Conservation (phyloP, 2,113 vertebrate genomes). For the Cynopterus brachyotis region DNA sequence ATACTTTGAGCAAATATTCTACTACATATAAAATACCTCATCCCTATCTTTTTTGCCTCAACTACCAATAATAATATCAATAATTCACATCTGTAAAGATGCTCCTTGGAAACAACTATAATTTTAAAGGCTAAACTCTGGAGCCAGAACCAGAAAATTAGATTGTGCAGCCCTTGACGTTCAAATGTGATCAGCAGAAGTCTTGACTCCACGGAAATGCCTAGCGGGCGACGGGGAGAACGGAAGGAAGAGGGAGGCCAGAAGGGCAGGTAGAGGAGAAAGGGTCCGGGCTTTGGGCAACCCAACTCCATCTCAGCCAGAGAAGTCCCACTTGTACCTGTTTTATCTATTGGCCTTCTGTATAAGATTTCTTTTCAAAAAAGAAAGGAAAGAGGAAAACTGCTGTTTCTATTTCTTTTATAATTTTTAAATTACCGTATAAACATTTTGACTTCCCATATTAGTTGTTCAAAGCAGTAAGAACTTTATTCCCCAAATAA, state of each 20-base stretch:
- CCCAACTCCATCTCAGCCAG: not conserved
- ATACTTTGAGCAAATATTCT: not conserved
- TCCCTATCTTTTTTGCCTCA: not conserved
- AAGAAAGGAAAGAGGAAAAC: not conserved
- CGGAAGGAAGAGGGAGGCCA: not conserved
- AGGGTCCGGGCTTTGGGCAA: not conserved
- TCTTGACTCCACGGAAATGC: not conserved
- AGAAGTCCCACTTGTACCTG: not conserved
- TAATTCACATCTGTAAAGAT: not conserved
- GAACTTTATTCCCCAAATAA: conserved; percentile 32
- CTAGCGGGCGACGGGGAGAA: not conserved
- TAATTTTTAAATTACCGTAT: not conserved
- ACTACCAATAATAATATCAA: not conserved
- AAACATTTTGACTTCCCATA: not conserved
- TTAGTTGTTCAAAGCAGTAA: not conserved
- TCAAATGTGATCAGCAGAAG: not conserved
- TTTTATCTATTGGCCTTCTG: not conserved
- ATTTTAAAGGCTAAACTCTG: not conserved
- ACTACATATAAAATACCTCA: not conserved
- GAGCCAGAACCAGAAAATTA: not conserved
- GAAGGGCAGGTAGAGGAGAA: not conserved
- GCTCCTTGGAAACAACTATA: not conserved
- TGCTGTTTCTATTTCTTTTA: not conserved
- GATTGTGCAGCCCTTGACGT: not conserved
- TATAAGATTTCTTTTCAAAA: not conserved